Evolutionary conservation across 2,113 vertebrate species (phyloP).

Genomic region (Cranoglanis bouderius): DNA sequence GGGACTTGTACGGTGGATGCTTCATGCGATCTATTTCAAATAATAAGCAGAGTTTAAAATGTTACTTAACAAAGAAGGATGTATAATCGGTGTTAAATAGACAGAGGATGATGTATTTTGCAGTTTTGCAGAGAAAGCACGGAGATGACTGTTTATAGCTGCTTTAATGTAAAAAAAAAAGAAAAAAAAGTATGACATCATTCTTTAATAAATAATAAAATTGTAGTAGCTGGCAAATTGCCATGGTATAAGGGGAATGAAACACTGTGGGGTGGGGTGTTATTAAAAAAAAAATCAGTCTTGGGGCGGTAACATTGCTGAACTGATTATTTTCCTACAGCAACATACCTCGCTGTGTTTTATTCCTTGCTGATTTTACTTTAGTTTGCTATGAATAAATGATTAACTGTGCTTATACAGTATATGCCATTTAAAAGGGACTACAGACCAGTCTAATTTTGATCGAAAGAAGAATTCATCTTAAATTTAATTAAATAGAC

Average conservation of each 20-base stretch:
- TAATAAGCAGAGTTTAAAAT: background rate
- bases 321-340: too few relatives aligned
- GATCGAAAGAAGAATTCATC: background rate
- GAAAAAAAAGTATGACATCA: too few relatives aligned
- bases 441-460: background rate
- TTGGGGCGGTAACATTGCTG: background rate
- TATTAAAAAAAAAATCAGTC: background rate
- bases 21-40: background rate
- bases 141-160: too few relatives aligned
- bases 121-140: background rate
- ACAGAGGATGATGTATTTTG: background rate
- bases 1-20: background rate
- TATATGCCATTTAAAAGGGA: background rate
- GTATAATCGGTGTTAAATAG: background rate
- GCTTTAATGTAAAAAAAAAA: too few relatives aligned
- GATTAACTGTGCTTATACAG: background rate
- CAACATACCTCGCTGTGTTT: too few relatives aligned
- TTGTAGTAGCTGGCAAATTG: too few relatives aligned
- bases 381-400: background rate
- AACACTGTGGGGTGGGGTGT: background rate
- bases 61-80: background rate
- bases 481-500: background rate
- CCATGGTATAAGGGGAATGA: background rate
- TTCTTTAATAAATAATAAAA: too few relatives aligned
- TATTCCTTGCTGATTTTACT: background rate